A percentile compares a stretch with the other conserved stretches of the same genome.
Evolutionary conservation across 1,140 invertebrate genomes (phyloP).

Genomic region (Musca domestica): DNA sequence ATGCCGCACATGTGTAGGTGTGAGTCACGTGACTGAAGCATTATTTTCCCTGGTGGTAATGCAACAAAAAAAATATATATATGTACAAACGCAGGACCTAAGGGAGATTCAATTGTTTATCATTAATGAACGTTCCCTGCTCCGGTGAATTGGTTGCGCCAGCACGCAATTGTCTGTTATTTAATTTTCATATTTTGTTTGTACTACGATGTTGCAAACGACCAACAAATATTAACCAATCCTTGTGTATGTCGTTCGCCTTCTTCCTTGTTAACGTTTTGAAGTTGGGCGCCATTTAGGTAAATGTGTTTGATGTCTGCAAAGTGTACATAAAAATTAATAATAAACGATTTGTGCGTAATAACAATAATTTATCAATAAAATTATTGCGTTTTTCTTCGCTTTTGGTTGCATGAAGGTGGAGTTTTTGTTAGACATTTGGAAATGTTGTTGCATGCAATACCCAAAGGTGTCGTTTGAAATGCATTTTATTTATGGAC

Average conservation of each 20-base stretch:
- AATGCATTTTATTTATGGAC: too few relatives aligned
- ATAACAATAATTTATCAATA: constrained; percentile 18
- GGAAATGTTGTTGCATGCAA: too few relatives aligned
- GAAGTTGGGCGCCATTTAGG: background rate
- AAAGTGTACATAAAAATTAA: constrained; percentile 18
- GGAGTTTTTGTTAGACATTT: too few relatives aligned
- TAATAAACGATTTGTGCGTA: constrained; percentile 21
- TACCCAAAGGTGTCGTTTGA: too few relatives aligned
- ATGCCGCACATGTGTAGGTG: constrained; percentile 2
- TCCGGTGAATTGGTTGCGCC: background rate
- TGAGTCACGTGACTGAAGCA: constrained; percentile 14
- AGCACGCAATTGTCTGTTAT: background rate
- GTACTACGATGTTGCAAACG: too few relatives aligned
- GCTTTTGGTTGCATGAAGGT: too few relatives aligned
- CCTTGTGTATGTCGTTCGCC: too few relatives aligned
- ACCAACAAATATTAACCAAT: too few relatives aligned
- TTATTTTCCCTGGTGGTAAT: background rate
- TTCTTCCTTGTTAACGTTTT: background rate
- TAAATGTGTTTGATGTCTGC: constrained; percentile 8
- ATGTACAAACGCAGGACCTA: background rate
- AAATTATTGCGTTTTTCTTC: background rate
- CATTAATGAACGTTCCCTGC: constrained; percentile 9
- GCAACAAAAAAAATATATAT: background rate
- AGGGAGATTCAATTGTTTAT: background rate
- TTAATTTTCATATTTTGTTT: background rate